These are phyloP conservation scores for Drosophila navojoa DNA, from an alignment of 1,140 invertebrate genomes.

Conservation along the genomic window DNA sequence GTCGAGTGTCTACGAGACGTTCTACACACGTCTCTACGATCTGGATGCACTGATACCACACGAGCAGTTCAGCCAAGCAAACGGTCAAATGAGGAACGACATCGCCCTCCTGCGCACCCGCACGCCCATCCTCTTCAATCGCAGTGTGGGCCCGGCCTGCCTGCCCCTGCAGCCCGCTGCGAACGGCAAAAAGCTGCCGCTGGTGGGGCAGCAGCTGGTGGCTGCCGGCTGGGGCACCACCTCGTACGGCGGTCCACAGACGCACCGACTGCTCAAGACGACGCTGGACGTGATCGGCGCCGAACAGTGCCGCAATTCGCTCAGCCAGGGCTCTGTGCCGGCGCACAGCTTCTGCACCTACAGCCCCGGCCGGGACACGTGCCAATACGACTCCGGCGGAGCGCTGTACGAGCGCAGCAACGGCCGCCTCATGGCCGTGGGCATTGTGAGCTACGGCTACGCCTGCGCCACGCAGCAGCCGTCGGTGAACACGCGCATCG, in stretches of 20 bases:
- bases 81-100: slow-evolving; percentile 65
- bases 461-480: slow-evolving; percentile 86
- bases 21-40: slow-evolving; percentile 66
- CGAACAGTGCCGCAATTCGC: slow-evolving; percentile 44
- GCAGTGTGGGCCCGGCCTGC: slow-evolving; percentile 75
- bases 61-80: slow-evolving; percentile 60
- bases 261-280: slow-evolving; percentile 65
- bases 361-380: slow-evolving; percentile 73
- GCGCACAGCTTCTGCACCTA: slow-evolving; percentile 74
- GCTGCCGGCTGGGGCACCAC: slow-evolving; percentile 82
- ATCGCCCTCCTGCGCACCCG: slow-evolving; percentile 70
- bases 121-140: slow-evolving; percentile 62
- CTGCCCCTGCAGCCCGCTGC: slow-evolving; percentile 55
- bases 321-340: slow-evolving; percentile 35
- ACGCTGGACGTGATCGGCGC: slow-evolving; percentile 67
- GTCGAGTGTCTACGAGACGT: slow-evolving; percentile 60
- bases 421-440: slow-evolving; percentile 84
- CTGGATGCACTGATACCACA: slow-evolving; percentile 62
- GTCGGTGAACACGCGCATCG: slow-evolving; percentile 88
- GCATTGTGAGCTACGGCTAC: slow-evolving; percentile 88
- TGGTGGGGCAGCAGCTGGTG: slow-evolving; percentile 58
- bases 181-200: slow-evolving; percentile 40
- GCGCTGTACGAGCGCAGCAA: slow-evolving; percentile 67
- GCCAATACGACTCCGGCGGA: slow-evolving; percentile 81
- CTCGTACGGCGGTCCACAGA: slow-evolving; percentile 75